Conservation (phyloP, 1,140 invertebrate species). For the Apis laboriosa region DNA sequence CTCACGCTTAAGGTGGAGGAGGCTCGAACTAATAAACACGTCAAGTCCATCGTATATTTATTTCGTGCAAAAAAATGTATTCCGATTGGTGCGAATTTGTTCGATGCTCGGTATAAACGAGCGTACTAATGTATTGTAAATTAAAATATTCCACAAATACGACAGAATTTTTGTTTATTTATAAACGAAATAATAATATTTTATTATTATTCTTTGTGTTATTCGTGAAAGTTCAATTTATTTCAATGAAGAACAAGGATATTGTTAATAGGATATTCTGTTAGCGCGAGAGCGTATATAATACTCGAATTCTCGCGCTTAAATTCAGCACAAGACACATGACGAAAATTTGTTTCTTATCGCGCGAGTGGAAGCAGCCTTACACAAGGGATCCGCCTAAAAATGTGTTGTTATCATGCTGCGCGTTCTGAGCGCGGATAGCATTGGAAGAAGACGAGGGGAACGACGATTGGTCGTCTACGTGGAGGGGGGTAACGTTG, state of each 20-base stretch:
- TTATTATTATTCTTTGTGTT: too few relatives aligned
- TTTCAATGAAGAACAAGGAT: neutral
- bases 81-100: neutral
- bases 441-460: constrained; percentile 39
- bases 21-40: neutral
- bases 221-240: too few relatives aligned
- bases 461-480: constrained; percentile 54
- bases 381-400: constrained; percentile 43
- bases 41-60: neutral
- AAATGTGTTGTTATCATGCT: constrained; percentile 57
- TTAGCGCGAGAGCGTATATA: neutral
- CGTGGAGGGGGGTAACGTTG: constrained; percentile 36
- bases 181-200: too few relatives aligned
- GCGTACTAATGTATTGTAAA: neutral
- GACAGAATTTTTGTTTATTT: neutral
- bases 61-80: neutral
- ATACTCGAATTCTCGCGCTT: constrained; percentile 25
- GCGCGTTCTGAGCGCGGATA: constrained; percentile 45
- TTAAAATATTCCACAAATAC: neutral
- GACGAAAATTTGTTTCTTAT: constrained; percentile 40
- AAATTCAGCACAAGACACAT: too few relatives aligned
- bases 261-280: too few relatives aligned
- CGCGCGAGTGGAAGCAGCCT: constrained; percentile 1
- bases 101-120: neutral
- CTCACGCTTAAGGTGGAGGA: neutral